A percentile compares a stretch with the other conserved stretches of the same genome.
phyloP scores from a whole-genome alignment of 1,140 invertebrate genomes.

The Paraescarpia echinospica region DNA sequence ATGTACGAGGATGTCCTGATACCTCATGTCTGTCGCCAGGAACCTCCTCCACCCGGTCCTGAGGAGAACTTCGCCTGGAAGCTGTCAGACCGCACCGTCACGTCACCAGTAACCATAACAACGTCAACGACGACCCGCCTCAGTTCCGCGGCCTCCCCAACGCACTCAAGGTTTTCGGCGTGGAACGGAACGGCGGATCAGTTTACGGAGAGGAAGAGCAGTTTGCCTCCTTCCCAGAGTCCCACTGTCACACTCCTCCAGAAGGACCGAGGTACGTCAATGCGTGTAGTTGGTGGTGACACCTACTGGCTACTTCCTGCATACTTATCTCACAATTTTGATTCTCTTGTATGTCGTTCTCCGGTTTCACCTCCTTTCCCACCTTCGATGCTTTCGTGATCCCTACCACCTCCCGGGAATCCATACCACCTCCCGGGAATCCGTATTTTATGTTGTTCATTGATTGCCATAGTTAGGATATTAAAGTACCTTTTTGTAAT shows the following conservation, averaged over 20 bases:
- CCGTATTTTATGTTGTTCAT: not conserved
- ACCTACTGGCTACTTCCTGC: not conserved
- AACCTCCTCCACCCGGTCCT: not conserved
- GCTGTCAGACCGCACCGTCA: slow-evolving; percentile 3
- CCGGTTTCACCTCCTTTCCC: not conserved
- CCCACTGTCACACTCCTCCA: slow-evolving; percentile 84
- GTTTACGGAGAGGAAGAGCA: slow-evolving; percentile 33
- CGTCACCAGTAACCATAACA: slow-evolving; percentile 15
- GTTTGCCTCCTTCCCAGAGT: slow-evolving; percentile 79
- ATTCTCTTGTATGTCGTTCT: not conserved
- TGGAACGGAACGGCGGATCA: slow-evolving; percentile 36
- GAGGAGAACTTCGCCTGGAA: slow-evolving; percentile 13
- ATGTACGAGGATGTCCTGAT: not conserved
- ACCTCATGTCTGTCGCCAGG: not conserved
- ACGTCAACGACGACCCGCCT: not conserved
- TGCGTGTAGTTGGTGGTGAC: not conserved
- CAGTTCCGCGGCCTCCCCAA: not conserved
- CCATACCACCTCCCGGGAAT: not conserved
- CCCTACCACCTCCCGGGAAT: not conserved
- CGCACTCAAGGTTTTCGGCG: slow-evolving; percentile 16
- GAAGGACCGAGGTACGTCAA: slow-evolving; percentile 77
- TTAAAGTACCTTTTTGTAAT: not conserved
- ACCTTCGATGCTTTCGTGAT: not conserved
- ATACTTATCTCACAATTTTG: not conserved
- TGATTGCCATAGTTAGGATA: not conserved